Evolutionary conservation across 2,797 vertebrate species (phyloP).

Genomic region (Lemur catta): DNA sequence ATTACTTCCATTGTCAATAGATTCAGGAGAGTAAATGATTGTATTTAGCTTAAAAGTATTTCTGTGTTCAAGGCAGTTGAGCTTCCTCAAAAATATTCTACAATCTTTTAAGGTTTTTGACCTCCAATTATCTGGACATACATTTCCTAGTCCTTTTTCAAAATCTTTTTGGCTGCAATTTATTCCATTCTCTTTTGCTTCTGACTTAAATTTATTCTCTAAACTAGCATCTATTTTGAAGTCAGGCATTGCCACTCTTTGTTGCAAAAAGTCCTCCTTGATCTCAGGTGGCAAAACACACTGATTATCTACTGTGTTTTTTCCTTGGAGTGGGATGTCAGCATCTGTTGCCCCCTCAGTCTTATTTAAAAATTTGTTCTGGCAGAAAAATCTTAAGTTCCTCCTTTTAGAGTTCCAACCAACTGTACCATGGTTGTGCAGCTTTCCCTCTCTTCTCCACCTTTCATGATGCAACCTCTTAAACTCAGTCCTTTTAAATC

Average conservation of each 20-base stretch:
- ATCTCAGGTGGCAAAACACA: conserved; percentile 73
- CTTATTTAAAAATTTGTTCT: conserved; percentile 80
- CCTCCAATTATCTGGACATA: conserved; percentile 86
- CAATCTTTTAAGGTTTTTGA: conserved; percentile 94
- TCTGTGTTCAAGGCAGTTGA: conserved; percentile 91
- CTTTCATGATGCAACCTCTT: conserved; percentile 79
- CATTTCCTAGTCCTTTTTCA: conserved; percentile 81
- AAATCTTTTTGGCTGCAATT: conserved; percentile 79
- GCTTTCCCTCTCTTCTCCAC: conserved; percentile 80
- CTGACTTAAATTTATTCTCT: conserved; percentile 75
- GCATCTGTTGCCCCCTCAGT: conserved; percentile 48
- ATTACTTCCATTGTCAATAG: conserved; percentile 72
- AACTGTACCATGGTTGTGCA: conserved; percentile 71
- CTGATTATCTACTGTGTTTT: conserved; percentile 62
- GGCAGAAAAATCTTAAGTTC: conserved; percentile 82
- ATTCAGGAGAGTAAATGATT: conserved; percentile 80
- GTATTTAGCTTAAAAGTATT: conserved; percentile 83
- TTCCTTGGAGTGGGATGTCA: conserved; percentile 68
- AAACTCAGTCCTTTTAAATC: conserved; percentile 83
- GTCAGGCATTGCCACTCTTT: conserved; percentile 74
- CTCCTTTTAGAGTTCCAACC: conserved; percentile 83
- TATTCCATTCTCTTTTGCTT: conserved; percentile 79
- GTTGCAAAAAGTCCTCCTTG: conserved; percentile 76
- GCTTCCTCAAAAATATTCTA: conserved; percentile 96
- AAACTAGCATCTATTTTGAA: conserved; percentile 76